Percentiles rank a stretch among this genome's conserved stretches.
phyloP scores from a whole-genome alignment of 1,140 invertebrate genomes.

The Scaptomyza hsui region DNA sequence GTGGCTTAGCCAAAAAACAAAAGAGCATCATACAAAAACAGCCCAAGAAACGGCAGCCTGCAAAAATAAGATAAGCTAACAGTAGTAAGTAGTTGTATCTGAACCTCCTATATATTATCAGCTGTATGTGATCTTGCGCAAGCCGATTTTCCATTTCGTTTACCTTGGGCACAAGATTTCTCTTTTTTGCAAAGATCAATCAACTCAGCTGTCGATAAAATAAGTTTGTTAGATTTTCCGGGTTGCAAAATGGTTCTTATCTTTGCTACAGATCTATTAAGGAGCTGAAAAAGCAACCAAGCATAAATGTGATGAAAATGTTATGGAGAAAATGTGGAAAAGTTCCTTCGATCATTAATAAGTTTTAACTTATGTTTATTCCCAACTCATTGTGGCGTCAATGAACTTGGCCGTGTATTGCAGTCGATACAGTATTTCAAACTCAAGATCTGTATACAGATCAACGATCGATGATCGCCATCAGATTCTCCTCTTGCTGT shows the following conservation, averaged over 20 bases:
- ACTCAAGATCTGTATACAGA: slow-evolving; percentile 12
- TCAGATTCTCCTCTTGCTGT: slow-evolving; percentile 46
- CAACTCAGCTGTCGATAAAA: slow-evolving; percentile 27
- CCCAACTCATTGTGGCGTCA: slow-evolving; percentile 42
- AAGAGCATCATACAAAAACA: slow-evolving; percentile 10
- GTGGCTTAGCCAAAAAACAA: slow-evolving; percentile 57
- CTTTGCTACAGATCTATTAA: slow-evolving; percentile 3
- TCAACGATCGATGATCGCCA: slow-evolving; percentile 29
- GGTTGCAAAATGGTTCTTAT: slow-evolving; percentile 8
- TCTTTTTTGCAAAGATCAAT: slow-evolving; percentile 48
- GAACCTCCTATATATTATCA: slow-evolving; percentile 9
- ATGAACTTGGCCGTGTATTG: slow-evolving; percentile 50
- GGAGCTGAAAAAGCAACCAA: neutral
- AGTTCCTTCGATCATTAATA: neutral
- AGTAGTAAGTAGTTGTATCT: slow-evolving; percentile 10
- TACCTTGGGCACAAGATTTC: slow-evolving; percentile 39
- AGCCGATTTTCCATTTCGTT: slow-evolving; percentile 67
- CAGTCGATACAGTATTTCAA: slow-evolving; percentile 9
- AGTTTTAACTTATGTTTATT: slow-evolving; percentile 10
- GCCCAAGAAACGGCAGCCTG: slow-evolving; percentile 24
- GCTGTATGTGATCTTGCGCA: slow-evolving; percentile 35
- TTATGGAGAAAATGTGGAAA: neutral
- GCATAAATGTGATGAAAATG: neutral
- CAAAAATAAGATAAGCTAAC: slow-evolving; percentile 19
- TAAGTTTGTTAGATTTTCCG: slow-evolving; percentile 16